Conservation (phyloP, 2,888 invertebrate species). For the Iselma pallidipennis region DNA sequence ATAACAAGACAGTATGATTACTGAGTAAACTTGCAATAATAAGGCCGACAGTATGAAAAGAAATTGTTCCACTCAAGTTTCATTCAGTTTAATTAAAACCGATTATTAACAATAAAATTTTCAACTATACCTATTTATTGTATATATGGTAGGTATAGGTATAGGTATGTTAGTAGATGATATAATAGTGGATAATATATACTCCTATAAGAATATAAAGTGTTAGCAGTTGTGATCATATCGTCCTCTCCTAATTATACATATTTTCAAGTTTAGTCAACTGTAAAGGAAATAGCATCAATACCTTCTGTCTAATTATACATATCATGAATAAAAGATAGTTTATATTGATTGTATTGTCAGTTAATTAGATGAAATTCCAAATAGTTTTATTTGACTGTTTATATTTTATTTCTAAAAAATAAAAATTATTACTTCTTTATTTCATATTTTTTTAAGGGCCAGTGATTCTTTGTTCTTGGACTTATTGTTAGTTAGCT, state of each 20-base stretch:
- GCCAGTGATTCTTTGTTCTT: background rate
- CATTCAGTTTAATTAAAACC: background rate
- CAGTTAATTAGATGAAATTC: background rate
- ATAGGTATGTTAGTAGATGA: no score
- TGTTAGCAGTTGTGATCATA: background rate
- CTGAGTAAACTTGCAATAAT: no score
- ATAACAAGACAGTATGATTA: background rate
- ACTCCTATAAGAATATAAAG: no score
- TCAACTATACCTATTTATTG: no score
- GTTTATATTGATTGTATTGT: background rate
- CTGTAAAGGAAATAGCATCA: slow-evolving; percentile 2
- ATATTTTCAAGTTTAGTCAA: background rate
- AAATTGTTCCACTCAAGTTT: background rate
- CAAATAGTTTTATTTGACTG: background rate
- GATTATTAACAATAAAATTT: background rate
- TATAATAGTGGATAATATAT: no score
- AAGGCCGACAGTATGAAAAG: background rate
- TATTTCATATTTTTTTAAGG: no score
- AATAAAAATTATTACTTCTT: no score
- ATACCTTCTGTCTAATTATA: background rate
- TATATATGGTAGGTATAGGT: no score
- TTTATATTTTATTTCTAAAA: no score
- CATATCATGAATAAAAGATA: background rate
- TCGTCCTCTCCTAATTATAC: background rate
- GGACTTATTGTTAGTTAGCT: background rate